Conservation (phyloP, 1,140 invertebrate genomes). For the Trachymyrmex cornetzi region DNA sequence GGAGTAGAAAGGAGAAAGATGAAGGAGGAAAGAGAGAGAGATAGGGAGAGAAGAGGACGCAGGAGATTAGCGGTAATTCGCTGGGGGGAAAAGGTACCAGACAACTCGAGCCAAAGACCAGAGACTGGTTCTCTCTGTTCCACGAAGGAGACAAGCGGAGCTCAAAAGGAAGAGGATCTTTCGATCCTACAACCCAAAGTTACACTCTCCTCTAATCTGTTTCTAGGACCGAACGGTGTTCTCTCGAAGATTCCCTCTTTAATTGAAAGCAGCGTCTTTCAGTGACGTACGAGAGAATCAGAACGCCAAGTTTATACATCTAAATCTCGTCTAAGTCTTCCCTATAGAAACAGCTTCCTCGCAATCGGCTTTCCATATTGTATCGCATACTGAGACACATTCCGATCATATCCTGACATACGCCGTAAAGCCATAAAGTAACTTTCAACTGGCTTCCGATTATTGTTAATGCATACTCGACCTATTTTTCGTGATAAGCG, state of each 20-base stretch:
- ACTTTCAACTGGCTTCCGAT: conserved; percentile 22
- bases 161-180: conserved; percentile 55
- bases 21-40: conserved; percentile 2
- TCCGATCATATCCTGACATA: conserved; percentile 1
- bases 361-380: conserved; percentile 13
- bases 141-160: conserved; percentile 50
- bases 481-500: conserved; percentile 28
- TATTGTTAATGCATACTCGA: conserved; percentile 37
- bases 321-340: conserved; percentile 30
- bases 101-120: conserved; percentile 67
- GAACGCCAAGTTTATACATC: conserved; percentile 6
- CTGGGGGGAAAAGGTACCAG: conserved; percentile 47
- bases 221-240: conserved; percentile 43
- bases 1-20: conserved; percentile 1
- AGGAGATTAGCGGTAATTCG: conserved; percentile 79
- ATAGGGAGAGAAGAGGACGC: conserved; percentile 47
- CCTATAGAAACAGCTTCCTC: neutral
- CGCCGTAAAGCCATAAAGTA: neutral
- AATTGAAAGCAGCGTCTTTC: conserved; percentile 57
- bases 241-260: conserved; percentile 57
- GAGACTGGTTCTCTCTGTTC: conserved; percentile 65
- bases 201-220: conserved; percentile 57
- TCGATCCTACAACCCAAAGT: conserved; percentile 30
- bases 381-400: conserved; percentile 3
- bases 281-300: conserved; percentile 8